Base-by-base conservation (phyloP, 1,140 invertebrate genomes). In the Drosophila nebulosa region DNA sequence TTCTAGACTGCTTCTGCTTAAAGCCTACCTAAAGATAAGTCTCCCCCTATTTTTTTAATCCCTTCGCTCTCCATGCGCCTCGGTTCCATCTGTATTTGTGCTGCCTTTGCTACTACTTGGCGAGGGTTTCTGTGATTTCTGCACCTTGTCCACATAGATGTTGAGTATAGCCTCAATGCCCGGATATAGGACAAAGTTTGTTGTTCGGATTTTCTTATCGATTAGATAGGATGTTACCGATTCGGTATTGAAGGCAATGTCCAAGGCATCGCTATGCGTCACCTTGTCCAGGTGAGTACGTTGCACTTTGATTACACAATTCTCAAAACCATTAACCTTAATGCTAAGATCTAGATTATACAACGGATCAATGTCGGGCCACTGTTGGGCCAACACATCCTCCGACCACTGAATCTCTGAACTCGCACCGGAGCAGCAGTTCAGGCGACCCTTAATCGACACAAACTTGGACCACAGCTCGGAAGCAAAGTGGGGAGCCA, bases 401-500 rank as follows among this genome's bases (percentile, higher is more conserved):
- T 93, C 92, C 24, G 95, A 86, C 94, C 95, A 96, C 30, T 93
- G 76, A 16, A 96, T 92, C 90, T 94, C 93, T 61, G 91, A 72
- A 30, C 92, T 90, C 2, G 27, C 4, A n/a, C n/a, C n/a, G n/a
- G n/a, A n/a, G 55, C 91, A 75, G 56, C 84, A 61, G 90, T 92
- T 92, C 14, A 94, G 77, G 86, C 93, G 92, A 66, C 94, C 92
- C 4, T 94, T 93, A 6, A 94, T 94, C 1, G 93, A 93, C 16
- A 93, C 89, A 81, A 98, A 95, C 30, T 94, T 96, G 27, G 94
- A 92, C 98, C 98, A 99, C 27, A 98, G 92, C 92, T 98, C 97
- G 1, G 96, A 97, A 7, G 96, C 94, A 91, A 98, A 98, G 91
- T 97, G 96, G 6, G 98, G 98, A 4, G 96, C 95, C 70, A 99